Evolutionary conservation across 2,113 vertebrate species (phyloP).

Genomic region (Campylorhamphus procurvoides): DNA sequence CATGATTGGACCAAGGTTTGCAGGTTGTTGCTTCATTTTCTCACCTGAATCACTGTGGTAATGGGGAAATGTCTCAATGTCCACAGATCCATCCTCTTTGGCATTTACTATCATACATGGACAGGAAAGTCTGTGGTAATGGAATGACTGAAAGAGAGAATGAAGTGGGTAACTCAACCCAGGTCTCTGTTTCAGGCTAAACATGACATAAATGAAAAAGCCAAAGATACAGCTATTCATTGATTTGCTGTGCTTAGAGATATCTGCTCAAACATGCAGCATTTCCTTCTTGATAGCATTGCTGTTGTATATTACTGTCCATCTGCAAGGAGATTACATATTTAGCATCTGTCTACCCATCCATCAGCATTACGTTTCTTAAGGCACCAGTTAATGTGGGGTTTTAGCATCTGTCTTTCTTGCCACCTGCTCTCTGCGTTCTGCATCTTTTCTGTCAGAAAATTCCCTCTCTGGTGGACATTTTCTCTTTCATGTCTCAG

Average conservation of each 20-base stretch:
- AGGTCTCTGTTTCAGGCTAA: background rate
- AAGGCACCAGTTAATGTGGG: background rate
- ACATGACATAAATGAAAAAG: background rate
- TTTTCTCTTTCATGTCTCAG: background rate
- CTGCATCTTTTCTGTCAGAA: background rate
- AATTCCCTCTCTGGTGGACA: background rate
- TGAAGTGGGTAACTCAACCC: background rate
- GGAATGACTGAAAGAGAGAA: background rate
- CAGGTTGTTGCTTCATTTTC: background rate
- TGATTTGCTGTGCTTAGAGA: background rate
- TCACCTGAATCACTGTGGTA: background rate
- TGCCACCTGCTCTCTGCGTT: background rate
- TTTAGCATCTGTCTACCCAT: conserved; percentile 52
- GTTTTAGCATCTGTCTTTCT: conserved; percentile 1
- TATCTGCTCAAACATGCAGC: conserved; percentile 17
- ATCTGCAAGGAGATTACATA: conserved; percentile 51
- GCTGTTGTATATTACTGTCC: conserved; percentile 43
- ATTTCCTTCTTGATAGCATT: background rate
- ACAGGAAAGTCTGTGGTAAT: background rate
- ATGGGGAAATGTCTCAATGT: background rate
- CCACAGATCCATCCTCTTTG: background rate
- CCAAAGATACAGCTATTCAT: background rate
- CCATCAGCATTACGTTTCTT: conserved; percentile 58
- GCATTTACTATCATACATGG: background rate
- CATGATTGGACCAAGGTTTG: background rate